Evolutionary conservation across 2,888 invertebrate species (phyloP).

Genomic region (Chaitophorus viminalis): DNA sequence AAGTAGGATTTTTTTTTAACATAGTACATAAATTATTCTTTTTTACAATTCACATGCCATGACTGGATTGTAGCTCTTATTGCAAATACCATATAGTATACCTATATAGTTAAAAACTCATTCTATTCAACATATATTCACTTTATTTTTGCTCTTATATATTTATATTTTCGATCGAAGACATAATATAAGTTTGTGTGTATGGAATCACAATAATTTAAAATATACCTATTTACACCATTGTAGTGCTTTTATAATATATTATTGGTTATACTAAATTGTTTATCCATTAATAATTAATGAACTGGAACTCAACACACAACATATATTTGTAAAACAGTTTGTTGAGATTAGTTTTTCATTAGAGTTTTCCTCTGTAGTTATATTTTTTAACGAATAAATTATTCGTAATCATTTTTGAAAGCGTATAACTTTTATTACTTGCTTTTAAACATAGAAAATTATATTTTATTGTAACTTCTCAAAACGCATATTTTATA

Average conservation of each 20-base stretch:
- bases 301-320: too few relatives aligned
- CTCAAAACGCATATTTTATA: conserved; percentile 4
- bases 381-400: background rate
- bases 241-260: too few relatives aligned
- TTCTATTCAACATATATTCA: background rate
- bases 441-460: background rate
- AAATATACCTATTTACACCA: too few relatives aligned
- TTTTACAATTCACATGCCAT: too few relatives aligned
- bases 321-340: background rate
- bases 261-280: too few relatives aligned
- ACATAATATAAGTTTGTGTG: too few relatives aligned
- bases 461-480: conserved; percentile 28
- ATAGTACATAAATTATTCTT: too few relatives aligned
- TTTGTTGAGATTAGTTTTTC: background rate
- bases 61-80: background rate
- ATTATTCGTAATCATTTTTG: conserved; percentile 1
- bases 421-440: conserved; percentile 32
- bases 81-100: background rate
- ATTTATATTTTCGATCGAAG: background rate
- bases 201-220: too few relatives aligned
- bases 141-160: conserved; percentile 5
- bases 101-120: background rate
- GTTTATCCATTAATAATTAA: too few relatives aligned
- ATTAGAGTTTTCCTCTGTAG: background rate
- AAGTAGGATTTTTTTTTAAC: too few relatives aligned